Percentiles rank a stretch among this genome's conserved stretches.
These are phyloP conservation scores for Crematogaster levior DNA, from an alignment of 2,888 invertebrate species.

Conservation along the genomic window DNA sequence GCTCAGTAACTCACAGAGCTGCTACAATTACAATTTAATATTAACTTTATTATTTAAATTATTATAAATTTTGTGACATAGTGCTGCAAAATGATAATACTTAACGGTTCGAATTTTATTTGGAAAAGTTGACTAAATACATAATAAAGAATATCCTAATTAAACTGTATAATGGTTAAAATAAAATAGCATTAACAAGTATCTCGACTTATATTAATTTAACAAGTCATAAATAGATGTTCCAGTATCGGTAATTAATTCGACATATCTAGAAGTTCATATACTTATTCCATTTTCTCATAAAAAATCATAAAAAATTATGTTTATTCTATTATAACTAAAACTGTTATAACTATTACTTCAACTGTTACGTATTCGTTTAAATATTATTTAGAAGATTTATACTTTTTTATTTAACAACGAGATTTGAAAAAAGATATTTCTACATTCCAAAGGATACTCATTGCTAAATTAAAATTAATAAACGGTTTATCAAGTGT, in stretches of 20 bases:
- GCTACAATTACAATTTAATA: background rate
- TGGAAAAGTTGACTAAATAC: background rate
- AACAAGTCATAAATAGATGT: background rate
- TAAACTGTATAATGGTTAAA: background rate
- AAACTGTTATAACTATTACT: no score
- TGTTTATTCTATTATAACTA: background rate
- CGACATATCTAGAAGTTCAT: no score
- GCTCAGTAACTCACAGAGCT: background rate
- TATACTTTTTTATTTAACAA: background rate
- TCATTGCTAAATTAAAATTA: background rate
- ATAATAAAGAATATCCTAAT: background rate
- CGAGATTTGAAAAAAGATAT: background rate
- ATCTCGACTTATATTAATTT: conserved; percentile 1
- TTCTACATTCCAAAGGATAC: background rate
- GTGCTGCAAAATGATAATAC: background rate
- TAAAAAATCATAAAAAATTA: conserved; percentile 6
- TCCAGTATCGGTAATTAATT: background rate
- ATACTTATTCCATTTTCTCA: no score
- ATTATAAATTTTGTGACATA: background rate
- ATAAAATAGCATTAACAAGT: background rate
- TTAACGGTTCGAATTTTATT: background rate
- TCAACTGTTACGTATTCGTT: background rate
- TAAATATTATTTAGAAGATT: conserved; percentile 4
- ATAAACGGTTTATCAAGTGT: background rate
- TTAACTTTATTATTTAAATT: background rate